Evolutionary conservation across 2,113 vertebrate genomes (phyloP).

Genomic region (Entomyzon cyanotis): DNA sequence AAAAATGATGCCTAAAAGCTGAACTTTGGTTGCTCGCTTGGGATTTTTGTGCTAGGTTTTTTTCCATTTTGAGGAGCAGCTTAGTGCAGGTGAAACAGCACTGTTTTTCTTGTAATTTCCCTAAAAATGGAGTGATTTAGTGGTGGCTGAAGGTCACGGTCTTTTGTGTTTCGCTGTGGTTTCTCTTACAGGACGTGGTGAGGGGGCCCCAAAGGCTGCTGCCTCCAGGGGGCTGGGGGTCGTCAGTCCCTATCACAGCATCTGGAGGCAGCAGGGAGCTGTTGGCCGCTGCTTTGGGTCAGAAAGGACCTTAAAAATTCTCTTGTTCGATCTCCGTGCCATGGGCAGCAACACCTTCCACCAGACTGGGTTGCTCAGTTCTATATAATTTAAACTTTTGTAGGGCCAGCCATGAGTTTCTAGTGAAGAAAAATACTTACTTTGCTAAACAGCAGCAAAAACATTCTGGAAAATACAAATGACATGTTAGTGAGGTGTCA

Average conservation of each 20-base stretch:
- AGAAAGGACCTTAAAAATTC: background rate
- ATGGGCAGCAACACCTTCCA: background rate
- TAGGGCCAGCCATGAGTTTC: background rate
- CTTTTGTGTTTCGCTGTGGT: background rate
- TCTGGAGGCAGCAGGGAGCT: background rate
- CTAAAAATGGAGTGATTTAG: background rate
- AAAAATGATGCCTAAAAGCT: background rate
- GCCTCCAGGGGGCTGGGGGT: background rate
- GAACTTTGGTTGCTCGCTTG: background rate
- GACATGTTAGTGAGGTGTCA: accelerated
- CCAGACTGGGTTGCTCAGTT: accelerated
- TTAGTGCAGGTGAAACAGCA: accelerated
- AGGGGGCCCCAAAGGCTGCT: background rate
- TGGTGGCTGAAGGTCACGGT: background rate
- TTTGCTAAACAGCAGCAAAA: background rate
- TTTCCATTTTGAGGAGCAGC: background rate
- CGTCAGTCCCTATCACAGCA: background rate
- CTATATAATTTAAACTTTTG: background rate
- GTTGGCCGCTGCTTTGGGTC: accelerated
- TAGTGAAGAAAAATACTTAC: background rate
- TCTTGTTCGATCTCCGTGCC: background rate
- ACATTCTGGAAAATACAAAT: background rate
- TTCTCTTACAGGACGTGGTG: background rate
- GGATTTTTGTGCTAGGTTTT: background rate
- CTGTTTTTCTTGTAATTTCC: background rate